Evolutionary conservation across 2,888 invertebrate species (phyloP).

Genomic region (Prosapia bicincta): DNA sequence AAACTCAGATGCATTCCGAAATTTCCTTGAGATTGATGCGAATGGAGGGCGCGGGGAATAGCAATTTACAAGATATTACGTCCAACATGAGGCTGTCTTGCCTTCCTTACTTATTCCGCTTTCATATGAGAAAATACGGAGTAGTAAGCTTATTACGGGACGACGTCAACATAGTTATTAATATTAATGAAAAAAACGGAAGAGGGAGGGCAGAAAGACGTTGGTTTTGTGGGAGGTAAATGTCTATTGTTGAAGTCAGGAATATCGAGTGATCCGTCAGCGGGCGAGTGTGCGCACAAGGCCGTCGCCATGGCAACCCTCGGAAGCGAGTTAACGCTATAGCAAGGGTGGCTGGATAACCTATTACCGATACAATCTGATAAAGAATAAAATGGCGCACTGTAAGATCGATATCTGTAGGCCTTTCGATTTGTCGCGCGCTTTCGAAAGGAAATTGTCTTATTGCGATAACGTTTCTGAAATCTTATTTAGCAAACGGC

Average conservation of each 20-base stretch:
- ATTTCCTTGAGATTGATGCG: too few species aligned
- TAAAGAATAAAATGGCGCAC: conserved; percentile 19
- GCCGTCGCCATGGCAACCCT: conserved; percentile 11
- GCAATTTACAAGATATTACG: neutral
- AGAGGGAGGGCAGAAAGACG: neutral
- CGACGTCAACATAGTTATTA: neutral
- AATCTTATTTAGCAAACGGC: too few species aligned
- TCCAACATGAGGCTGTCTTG: neutral
- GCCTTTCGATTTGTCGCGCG: neutral
- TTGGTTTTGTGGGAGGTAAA: neutral
- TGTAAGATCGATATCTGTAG: neutral
- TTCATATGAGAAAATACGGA: neutral
- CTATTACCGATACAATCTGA: conserved; percentile 27
- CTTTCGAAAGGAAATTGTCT: neutral
- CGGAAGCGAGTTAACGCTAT: conserved; percentile 10
- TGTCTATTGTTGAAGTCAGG: neutral
- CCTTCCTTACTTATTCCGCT: neutral
- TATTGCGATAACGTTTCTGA: neutral
- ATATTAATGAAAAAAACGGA: neutral
- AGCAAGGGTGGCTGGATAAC: conserved; percentile 24
- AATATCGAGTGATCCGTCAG: neutral
- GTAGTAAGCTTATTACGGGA: neutral
- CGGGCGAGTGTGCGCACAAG: neutral
- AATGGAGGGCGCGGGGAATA: too few species aligned
- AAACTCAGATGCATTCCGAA: too few species aligned